These are phyloP conservation scores for Misgurnus mizolepis DNA, from an alignment of 2,113 vertebrate genomes.

Conservation along the genomic window DNA sequence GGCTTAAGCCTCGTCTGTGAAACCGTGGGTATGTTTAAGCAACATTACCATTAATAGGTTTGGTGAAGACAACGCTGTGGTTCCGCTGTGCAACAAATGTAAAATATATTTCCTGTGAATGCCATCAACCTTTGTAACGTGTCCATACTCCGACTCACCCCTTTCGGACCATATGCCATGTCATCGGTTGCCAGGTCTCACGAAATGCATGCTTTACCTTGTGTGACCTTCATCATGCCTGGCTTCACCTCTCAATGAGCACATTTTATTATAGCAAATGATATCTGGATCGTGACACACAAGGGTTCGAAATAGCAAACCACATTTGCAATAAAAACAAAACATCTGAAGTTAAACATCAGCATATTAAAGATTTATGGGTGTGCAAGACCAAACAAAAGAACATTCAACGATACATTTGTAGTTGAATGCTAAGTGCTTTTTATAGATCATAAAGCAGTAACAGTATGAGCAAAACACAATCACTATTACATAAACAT, in stretches of 20 bases:
- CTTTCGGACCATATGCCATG: not conserved
- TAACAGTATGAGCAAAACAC: conserved; percentile 63
- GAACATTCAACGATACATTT: not conserved
- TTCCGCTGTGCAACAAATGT: too few species aligned
- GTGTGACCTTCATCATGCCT: not conserved
- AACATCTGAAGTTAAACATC: not conserved
- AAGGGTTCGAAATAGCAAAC: too few species aligned
- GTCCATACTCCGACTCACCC: not conserved
- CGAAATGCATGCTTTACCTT: not conserved
- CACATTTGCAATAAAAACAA: not conserved
- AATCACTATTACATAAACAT: conserved; percentile 61
- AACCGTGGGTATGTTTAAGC: too few species aligned
- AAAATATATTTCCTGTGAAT: too few species aligned
- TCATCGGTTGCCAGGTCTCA: conserved; percentile 7
- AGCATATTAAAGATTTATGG: not conserved
- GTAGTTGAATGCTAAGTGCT: conserved; percentile 50
- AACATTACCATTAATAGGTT: too few species aligned
- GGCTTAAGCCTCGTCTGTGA: too few species aligned
- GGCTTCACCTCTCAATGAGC: not conserved
- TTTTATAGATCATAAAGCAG: conserved; percentile 64
- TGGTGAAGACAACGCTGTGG: too few species aligned
- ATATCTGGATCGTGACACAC: too few species aligned
- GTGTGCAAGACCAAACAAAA: too few species aligned
- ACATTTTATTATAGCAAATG: not conserved
- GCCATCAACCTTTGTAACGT: not conserved